phyloP scores from a whole-genome alignment of 2,113 vertebrate genomes.

The Psephotus haematonotus region DNA sequence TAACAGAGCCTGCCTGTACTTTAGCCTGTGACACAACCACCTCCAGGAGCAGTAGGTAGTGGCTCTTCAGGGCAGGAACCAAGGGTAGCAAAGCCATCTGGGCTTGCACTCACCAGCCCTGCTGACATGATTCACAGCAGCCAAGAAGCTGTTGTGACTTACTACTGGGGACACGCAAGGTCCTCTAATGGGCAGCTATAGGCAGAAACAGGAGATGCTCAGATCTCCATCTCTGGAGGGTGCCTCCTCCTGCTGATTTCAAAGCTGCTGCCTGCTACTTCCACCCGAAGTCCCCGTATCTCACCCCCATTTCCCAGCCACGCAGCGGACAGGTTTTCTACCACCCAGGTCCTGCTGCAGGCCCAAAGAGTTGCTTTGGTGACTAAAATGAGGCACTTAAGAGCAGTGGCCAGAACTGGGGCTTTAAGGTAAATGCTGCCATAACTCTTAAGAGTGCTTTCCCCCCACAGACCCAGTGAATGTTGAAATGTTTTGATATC shows the following conservation, averaged over 20 bases:
- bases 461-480: neutral
- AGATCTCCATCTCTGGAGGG: neutral
- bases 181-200: neutral
- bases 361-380: neutral
- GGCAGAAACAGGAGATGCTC: neutral
- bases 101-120: neutral
- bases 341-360: neutral
- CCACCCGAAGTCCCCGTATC: accelerated
- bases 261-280: neutral
- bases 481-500: neutral
- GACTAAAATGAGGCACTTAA: neutral
- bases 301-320: neutral
- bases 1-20: neutral
- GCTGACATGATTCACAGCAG: neutral
- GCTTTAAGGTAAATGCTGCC: neutral
- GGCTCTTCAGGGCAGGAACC: neutral
- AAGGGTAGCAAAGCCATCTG: accelerated
- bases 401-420: neutral
- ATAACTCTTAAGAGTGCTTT: neutral
- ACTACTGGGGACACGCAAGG: neutral
- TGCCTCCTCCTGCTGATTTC: neutral
- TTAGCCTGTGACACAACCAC: neutral
- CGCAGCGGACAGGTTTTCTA: neutral
- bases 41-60: neutral
- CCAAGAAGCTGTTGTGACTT: neutral